phyloP scores from a whole-genome alignment of 2,113 vertebrate genomes.

The Syngnathus floridae region DNA sequence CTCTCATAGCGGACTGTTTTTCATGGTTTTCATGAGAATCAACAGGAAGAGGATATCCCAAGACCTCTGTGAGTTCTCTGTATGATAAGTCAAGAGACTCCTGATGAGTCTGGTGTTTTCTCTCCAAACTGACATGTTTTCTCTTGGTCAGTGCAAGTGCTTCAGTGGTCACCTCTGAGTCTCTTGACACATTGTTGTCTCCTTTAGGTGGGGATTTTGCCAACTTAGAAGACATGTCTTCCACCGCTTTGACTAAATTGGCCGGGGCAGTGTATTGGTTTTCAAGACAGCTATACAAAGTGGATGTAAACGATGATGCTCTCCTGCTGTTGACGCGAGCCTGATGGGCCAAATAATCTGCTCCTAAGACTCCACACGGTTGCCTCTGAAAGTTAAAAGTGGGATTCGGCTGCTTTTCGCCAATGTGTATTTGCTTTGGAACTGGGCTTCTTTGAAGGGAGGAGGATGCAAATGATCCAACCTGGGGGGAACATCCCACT shows the following conservation, averaged over 20 bases:
- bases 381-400: neutral
- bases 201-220: neutral
- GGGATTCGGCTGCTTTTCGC: neutral
- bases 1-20: neutral
- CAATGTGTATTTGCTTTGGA: neutral
- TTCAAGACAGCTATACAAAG: slow-evolving; percentile 13
- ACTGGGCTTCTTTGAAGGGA: neutral
- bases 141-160: slow-evolving; percentile 53
- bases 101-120: slow-evolving; percentile 13
- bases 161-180: slow-evolving; percentile 23
- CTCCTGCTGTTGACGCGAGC: slow-evolving; percentile 11
- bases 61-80: slow-evolving; percentile 15
- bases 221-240: slow-evolving; percentile 63
- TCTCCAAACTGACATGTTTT: slow-evolving; percentile 21
- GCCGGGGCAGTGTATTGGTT: slow-evolving; percentile 50
- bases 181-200: slow-evolving; percentile 17
- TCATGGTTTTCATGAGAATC: neutral
- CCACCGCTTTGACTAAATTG: slow-evolving; percentile 54
- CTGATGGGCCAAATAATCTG: slow-evolving; percentile 6
- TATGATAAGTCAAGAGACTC: slow-evolving; percentile 50
- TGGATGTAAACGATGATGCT: slow-evolving; percentile 6
- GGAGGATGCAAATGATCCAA: neutral
- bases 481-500: neutral
- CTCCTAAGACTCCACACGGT: neutral
- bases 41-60: neutral